Percentiles rank a stretch among this genome's conserved stretches.
Evolutionary conservation across 2,888 invertebrate genomes (phyloP).

Genomic region (Pardosa pseudoannulata): DNA sequence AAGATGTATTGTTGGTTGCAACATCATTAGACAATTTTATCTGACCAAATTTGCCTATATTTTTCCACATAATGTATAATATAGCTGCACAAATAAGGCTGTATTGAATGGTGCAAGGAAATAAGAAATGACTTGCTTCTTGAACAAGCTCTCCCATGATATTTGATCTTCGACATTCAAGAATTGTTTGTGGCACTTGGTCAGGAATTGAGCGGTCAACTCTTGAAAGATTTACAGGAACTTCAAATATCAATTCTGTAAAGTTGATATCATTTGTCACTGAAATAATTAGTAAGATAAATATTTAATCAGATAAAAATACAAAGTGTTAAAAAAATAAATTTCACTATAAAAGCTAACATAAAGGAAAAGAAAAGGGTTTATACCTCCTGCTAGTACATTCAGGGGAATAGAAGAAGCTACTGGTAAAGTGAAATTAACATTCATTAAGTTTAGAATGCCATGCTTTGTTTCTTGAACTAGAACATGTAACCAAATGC

Average conservation of each 20-base stretch:
- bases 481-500: slow-evolving; percentile 95
- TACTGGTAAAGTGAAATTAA: slow-evolving; percentile 51
- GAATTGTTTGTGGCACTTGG: slow-evolving; percentile 26
- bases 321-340: too few relatives aligned
- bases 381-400: slow-evolving; percentile 15
- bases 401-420: slow-evolving; percentile 14
- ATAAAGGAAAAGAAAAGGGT: too few relatives aligned
- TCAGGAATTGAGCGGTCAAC: slow-evolving; percentile 14
- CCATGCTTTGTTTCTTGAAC: slow-evolving; percentile 97
- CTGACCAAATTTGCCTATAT: slow-evolving; percentile 78
- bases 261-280: neutral
- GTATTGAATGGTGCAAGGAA: slow-evolving; percentile 96
- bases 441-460: slow-evolving; percentile 85
- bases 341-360: too few relatives aligned
- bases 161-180: slow-evolving; percentile 86
- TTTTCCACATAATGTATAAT: slow-evolving; percentile 97
- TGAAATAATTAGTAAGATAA: too few relatives aligned
- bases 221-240: neutral
- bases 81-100: slow-evolving; percentile 96
- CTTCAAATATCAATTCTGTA: neutral
- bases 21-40: neutral
- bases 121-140: slow-evolving; percentile 94
- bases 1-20: slow-evolving; percentile 2
- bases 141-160: slow-evolving; percentile 92
- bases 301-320: neutral